These are phyloP conservation scores for Tetrapedia diversipes DNA, from an alignment of 2,888 invertebrate genomes.

Conservation along the genomic window DNA sequence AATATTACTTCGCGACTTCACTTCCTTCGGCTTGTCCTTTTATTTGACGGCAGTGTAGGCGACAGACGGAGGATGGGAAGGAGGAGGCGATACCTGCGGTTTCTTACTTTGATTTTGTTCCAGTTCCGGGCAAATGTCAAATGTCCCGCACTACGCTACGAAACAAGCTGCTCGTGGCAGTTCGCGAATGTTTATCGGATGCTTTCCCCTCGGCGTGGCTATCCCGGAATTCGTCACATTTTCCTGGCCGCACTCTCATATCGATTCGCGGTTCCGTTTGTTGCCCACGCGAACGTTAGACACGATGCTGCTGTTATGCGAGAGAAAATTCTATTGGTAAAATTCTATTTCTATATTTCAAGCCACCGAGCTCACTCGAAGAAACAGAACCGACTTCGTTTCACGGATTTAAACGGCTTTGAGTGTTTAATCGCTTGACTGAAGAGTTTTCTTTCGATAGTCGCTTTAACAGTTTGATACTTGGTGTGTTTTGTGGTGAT, in stretches of 20 bases:
- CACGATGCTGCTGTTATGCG: neutral
- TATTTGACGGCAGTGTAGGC: too few species aligned
- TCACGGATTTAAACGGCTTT: neutral
- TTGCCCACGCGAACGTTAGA: neutral
- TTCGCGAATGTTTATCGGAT: slow-evolving; percentile 10
- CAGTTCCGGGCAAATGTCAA: slow-evolving; percentile 8
- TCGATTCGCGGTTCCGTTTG: neutral
- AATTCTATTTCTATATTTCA: too few species aligned
- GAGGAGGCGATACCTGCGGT: neutral
- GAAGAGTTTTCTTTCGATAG: too few species aligned
- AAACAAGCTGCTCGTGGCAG: neutral
- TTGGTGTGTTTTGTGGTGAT: too few species aligned
- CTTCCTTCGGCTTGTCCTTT: neutral
- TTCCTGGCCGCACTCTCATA: neutral
- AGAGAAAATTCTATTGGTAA: too few species aligned
- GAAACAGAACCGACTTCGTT: neutral
- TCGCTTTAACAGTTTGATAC: too few species aligned
- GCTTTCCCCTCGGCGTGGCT: neutral
- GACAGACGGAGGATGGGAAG: too few species aligned
- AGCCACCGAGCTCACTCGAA: neutral
- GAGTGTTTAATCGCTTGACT: neutral
- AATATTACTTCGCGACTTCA: slow-evolving; percentile 30
- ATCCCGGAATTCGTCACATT: neutral
- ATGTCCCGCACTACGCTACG: neutral
- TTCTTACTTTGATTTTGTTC: slow-evolving; percentile 25